phyloP scores from a whole-genome alignment of 2,113 vertebrate genomes.

The Anthoscopus minutus region DNA sequence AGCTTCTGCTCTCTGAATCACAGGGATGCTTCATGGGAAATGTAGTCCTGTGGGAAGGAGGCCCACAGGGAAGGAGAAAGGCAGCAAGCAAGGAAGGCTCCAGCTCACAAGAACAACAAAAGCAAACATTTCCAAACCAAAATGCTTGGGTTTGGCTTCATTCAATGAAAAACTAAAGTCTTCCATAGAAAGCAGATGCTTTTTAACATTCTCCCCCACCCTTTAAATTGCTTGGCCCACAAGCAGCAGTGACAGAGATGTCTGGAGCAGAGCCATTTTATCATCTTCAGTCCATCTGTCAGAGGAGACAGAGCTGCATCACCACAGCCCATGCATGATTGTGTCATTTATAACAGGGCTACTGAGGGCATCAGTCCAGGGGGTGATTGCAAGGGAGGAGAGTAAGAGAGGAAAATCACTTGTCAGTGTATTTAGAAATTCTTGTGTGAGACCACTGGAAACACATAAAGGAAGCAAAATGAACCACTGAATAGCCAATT shows the following conservation, averaged over 20 bases:
- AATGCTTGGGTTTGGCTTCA: slow-evolving; percentile 11
- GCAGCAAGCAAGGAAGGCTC: neutral
- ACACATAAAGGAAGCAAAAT: neutral
- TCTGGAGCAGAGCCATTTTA: slow-evolving; percentile 30
- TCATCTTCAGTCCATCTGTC: slow-evolving; percentile 37
- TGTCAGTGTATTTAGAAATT: neutral
- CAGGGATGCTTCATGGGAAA: neutral
- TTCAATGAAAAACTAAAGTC: slow-evolving; percentile 1
- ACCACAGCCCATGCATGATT: neutral
- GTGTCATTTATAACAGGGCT: neutral
- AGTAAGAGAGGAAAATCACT: neutral
- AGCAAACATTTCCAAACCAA: neutral
- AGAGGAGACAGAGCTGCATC: neutral
- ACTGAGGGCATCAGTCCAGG: neutral
- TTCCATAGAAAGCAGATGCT: slow-evolving; percentile 54
- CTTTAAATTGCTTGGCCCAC: slow-evolving; percentile 11
- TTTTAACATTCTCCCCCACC: slow-evolving; percentile 26
- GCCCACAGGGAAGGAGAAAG: neutral
- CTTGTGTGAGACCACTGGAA: neutral
- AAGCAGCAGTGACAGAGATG: slow-evolving; percentile 8
- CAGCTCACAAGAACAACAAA: neutral
- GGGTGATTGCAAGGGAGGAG: neutral
- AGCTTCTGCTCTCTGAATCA: neutral
- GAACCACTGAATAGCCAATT: neutral
- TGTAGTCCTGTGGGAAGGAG: neutral